These are phyloP conservation scores for Dendrophyllia cribrosa DNA, from an alignment of 64 coral and sea anemone species.

Conservation along the genomic window DNA sequence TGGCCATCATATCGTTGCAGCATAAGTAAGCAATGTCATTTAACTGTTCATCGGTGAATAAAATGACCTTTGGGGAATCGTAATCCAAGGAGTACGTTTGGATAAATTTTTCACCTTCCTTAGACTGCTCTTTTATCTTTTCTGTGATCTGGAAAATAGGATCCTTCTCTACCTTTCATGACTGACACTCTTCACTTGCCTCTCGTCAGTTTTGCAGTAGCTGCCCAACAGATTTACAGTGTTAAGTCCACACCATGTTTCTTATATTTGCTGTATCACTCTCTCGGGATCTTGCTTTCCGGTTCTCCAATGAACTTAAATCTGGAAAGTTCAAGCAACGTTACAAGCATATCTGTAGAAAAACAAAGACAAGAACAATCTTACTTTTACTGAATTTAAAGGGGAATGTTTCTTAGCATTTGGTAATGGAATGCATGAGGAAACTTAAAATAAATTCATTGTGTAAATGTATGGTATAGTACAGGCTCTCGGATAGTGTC, in stretches of 20 bases:
- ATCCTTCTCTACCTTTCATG: conserved; percentile 25
- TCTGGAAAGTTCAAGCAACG: too few relatives aligned
- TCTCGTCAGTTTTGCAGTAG: conserved; percentile 26
- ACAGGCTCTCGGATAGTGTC: too few relatives aligned
- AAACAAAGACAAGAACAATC: too few relatives aligned
- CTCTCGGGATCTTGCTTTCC: too few relatives aligned
- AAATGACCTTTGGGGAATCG: conserved; percentile 61
- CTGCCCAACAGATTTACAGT: conserved; percentile 40
- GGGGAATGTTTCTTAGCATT: too few relatives aligned
- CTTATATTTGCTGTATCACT: conserved; percentile 34
- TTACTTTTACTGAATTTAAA: too few relatives aligned
- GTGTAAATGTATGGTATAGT: too few relatives aligned
- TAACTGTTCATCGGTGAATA: conserved; percentile 63
- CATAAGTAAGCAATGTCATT: conserved; percentile 61
- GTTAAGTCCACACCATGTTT: conserved; percentile 27
- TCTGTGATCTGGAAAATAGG: conserved; percentile 66
- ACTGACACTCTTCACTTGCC: conserved; percentile 42
- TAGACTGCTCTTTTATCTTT: conserved; percentile 54
- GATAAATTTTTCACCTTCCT: conserved; percentile 62
- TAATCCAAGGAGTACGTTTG: conserved; percentile 36
- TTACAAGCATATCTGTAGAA: too few relatives aligned
- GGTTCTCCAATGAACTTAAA: too few relatives aligned
- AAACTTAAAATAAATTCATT: too few relatives aligned
- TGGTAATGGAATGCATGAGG: too few relatives aligned
- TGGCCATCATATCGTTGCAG: conserved; percentile 55